Evolutionary conservation across 2,797 vertebrate species (phyloP), one percentile per base, ranked within the genome.

Genomic region (Anguilla pacifica): DNA sequence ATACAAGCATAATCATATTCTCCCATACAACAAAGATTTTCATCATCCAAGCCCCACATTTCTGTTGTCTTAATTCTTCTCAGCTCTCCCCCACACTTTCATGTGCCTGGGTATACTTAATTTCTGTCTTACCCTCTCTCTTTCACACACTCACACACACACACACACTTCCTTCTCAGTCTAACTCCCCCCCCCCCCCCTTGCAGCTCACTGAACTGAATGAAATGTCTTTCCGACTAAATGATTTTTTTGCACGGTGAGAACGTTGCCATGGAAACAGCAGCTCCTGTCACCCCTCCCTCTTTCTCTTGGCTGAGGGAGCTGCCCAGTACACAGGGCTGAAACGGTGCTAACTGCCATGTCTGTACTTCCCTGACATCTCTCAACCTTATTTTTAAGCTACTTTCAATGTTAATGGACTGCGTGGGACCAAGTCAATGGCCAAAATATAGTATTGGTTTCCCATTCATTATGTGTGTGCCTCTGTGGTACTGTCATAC

Each of bases 241-340:
- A 95, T 96, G 87, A 95, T 94, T 95, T 94, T 95, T 94, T 95
- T 92, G 90, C 95, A 93, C 91, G 84, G 91, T 94, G 95, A 95
- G 94, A 95, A 94, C 87, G 96, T 96, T 96, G 94, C 95, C 95
- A 96, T 96, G 96, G 96, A 95, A 95, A 96, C 95, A 92, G 91
- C 87, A 90, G 67, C 74, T 88, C 89, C 89, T 87, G 85, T 67
- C 64, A 88, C 74, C 90, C 91, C 86, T 59, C 51, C 86, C 87
- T 88, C 89, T 59, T 67, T 70, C 67, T 59, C 87, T 86, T 88
- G 86, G 86, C 53, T 67, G 91, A 89, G 74, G 82, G 74, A 57
- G 91, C 83, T 59, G 83, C 84, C 87, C 83, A 61, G 64, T 85
- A 85, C 49, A 83, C 83, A 46, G 53, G 90, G 87, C 91, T 92